These are phyloP conservation scores for Nomada ruficornis DNA, from an alignment of 2,888 invertebrate genomes.

Conservation along the genomic window DNA sequence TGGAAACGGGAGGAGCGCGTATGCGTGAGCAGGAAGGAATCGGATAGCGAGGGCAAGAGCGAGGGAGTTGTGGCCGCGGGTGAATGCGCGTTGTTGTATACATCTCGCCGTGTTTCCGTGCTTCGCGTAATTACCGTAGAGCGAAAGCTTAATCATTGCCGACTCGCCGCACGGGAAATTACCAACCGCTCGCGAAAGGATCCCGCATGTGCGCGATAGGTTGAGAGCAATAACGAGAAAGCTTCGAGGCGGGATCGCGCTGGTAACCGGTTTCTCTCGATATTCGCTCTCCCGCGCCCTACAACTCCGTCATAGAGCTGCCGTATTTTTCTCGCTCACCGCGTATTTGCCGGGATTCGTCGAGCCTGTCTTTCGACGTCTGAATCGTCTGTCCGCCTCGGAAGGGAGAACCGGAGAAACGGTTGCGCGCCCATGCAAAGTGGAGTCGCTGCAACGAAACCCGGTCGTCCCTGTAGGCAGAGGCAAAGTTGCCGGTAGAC, in stretches of 20 bases:
- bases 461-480: slow-evolving; percentile 41
- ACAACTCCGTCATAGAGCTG: neutral
- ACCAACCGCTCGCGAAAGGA: slow-evolving; percentile 64
- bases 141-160: slow-evolving; percentile 69
- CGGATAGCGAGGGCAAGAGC: slow-evolving; percentile 17
- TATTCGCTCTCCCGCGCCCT: neutral
- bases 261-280: neutral
- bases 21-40: neutral
- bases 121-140: slow-evolving; percentile 66
- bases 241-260: slow-evolving; percentile 22
- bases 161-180: slow-evolving; percentile 71
- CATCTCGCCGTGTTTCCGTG: slow-evolving; percentile 61
- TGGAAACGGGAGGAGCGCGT: neutral
- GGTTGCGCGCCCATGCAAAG: neutral
- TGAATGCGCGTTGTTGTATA: slow-evolving; percentile 59
- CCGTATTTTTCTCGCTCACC: neutral
- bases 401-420: slow-evolving; percentile 5
- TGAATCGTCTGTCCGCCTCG: neutral
- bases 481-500: slow-evolving; percentile 49
- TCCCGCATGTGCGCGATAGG: slow-evolving; percentile 53
- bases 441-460: slow-evolving; percentile 6
- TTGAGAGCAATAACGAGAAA: slow-evolving; percentile 54
- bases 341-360: neutral
- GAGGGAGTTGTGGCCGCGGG: slow-evolving; percentile 40
- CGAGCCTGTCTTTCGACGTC: neutral